Conservation (phyloP, 2,888 invertebrate genomes). For the Homarus gammarus region DNA sequence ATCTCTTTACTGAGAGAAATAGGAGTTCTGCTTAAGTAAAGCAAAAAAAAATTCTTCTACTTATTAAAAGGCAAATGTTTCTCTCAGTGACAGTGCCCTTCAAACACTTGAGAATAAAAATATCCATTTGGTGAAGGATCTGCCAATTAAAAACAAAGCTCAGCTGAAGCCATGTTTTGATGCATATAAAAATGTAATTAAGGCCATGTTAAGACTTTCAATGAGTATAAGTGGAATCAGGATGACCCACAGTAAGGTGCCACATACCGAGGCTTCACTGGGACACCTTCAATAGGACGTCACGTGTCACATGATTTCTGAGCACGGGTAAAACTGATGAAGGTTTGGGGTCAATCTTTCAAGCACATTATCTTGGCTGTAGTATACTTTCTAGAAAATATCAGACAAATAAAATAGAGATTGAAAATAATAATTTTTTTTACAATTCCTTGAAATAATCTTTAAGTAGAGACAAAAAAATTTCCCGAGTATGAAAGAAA, state of each 20-base stretch:
- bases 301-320: neutral
- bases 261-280: neutral
- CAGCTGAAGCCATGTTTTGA: neutral
- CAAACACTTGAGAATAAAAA: neutral
- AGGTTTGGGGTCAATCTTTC: too few species aligned
- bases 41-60: too few species aligned
- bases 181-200: neutral
- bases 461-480: neutral
- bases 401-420: neutral
- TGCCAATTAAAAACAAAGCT: neutral
- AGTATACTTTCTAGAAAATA: neutral
- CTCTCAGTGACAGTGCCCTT: too few species aligned
- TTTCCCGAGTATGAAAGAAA: neutral
- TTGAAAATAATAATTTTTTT: neutral
- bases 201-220: too few species aligned
- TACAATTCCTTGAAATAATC: neutral
- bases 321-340: neutral
- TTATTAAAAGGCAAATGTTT: too few species aligned
- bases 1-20: too few species aligned
- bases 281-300: neutral
- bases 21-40: too few species aligned
- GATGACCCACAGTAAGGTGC: neutral
- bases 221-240: neutral
- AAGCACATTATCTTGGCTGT: slow-evolving; percentile 26
- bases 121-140: neutral